A percentile compares a stretch with the other conserved stretches of the same genome.
Conservation (phyloP, 2,797 vertebrate species). For the Dicrostonyx torquatus region DNA sequence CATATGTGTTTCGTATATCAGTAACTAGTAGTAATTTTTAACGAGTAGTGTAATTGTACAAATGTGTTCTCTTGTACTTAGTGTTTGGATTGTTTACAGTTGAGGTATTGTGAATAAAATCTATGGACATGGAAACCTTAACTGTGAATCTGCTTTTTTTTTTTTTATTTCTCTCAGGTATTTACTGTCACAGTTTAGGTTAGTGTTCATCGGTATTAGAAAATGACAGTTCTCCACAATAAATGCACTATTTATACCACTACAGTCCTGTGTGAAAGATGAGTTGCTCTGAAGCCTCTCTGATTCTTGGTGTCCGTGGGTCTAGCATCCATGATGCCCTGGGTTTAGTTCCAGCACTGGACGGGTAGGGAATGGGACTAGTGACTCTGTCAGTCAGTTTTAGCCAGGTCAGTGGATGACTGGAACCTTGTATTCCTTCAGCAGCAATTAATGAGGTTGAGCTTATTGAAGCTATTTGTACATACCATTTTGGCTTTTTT, state of each 20-base stretch:
- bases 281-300: neutral
- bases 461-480: neutral
- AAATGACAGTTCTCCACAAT: neutral
- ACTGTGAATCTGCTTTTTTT: neutral
- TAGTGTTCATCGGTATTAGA: neutral
- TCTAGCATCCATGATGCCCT: neutral
- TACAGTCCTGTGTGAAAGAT: neutral
- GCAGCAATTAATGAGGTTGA: neutral
- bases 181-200: neutral
- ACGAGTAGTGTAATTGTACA: conserved; percentile 31
- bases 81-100: conserved; percentile 45
- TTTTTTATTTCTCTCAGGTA: neutral
- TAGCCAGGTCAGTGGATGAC: neutral
- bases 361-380: too few relatives aligned
- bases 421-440: neutral
- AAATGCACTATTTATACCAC: neutral
- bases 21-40: conserved; percentile 41
- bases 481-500: neutral
- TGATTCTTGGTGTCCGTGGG: neutral
- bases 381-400: neutral
- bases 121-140: neutral
- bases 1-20: conserved; percentile 16
- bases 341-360: neutral
- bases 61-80: conserved; percentile 51
- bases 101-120: conserved; percentile 62